These are phyloP conservation scores for Magallana gigas DNA, from an alignment of 1,140 invertebrate species.

Conservation along the genomic window DNA sequence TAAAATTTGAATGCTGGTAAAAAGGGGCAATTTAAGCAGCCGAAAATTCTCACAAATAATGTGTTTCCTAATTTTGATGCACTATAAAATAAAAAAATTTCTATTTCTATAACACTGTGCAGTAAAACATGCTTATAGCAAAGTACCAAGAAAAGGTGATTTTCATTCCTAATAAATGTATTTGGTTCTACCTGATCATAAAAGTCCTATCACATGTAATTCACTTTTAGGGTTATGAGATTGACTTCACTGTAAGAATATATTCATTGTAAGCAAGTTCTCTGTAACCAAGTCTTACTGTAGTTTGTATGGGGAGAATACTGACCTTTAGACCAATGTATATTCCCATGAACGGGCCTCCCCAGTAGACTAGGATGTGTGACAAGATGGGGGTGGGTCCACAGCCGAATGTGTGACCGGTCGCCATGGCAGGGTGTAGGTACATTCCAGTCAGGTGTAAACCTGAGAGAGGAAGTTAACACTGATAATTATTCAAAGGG, in stretches of 20 bases:
- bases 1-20: not conserved
- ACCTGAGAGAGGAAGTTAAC: constrained; percentile 81
- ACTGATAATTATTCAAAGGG: no score
- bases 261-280: no score
- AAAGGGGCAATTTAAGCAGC: no score
- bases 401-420: constrained; percentile 92
- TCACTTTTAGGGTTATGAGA: no score
- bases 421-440: constrained; percentile 94
- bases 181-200: no score
- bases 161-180: no score
- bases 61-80: not conserved
- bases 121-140: not conserved
- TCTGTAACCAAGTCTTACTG: no score
- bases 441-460: constrained; percentile 94
- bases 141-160: no score
- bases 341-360: constrained; percentile 87
- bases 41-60: not conserved
- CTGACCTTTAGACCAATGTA: constrained; percentile 58
- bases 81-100: no score
- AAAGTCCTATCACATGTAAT: no score
- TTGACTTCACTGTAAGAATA: no score
- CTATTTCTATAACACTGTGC: not conserved
- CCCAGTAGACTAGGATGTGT: constrained; percentile 93
- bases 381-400: constrained; percentile 88
- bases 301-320: no score